phyloP scores from a whole-genome alignment of 2,888 invertebrate species.

The Ashinkailepas kermadecensis region DNA sequence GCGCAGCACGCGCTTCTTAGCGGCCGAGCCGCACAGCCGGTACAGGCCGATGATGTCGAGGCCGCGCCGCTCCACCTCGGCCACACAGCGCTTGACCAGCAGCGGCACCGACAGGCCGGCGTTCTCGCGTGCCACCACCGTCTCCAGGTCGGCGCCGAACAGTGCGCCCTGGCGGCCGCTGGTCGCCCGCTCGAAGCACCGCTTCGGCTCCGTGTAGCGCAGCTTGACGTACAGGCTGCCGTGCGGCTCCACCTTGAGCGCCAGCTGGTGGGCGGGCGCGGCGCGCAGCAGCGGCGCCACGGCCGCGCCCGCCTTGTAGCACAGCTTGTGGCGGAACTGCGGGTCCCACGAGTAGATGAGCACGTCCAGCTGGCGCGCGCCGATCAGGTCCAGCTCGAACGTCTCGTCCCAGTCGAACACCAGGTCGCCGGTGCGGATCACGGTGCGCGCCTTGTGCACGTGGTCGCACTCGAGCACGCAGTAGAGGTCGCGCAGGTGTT shows the following conservation, averaged over 20 bases:
- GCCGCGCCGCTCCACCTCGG: conserved; percentile 89
- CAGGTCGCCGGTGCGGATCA: conserved; percentile 88
- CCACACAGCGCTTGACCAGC: conserved; percentile 85
- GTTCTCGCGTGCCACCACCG: conserved; percentile 56
- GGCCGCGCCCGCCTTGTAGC: conserved; percentile 62
- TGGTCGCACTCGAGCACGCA: conserved; percentile 96
- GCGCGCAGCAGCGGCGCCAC: conserved; percentile 70
- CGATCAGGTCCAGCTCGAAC: conserved; percentile 91
- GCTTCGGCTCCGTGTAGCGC: conserved; percentile 78
- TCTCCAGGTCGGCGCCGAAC: conserved; percentile 51
- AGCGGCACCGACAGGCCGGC: conserved; percentile 67
- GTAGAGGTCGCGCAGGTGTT: conserved; percentile 71
- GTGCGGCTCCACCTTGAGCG: conserved; percentile 80
- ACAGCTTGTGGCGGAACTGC: conserved; percentile 79
- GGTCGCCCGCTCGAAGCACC: conserved; percentile 65
- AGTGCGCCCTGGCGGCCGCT: conserved; percentile 42
- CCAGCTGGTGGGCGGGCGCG: conserved; percentile 51
- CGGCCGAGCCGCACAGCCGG: conserved; percentile 91
- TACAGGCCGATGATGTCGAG: conserved; percentile 92
- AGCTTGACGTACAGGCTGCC: conserved; percentile 84
- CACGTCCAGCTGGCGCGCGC: conserved; percentile 88
- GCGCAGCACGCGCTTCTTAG: conserved; percentile 86
- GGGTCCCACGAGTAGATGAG: conserved; percentile 99
- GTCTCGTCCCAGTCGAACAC: conserved; percentile 99
- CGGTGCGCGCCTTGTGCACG: conserved; percentile 91